phyloP scores from a whole-genome alignment of 1,140 invertebrate genomes.

The Drosophila melanogaster region Release_6_plus_ISO1_MT NT_037436.4:15695001-15695500 shows the following conservation, averaged over 20 bases:
- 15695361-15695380: slow-evolving; percentile 78
- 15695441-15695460: slow-evolving; percentile 68
- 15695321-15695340: slow-evolving; percentile 27
- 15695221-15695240: slow-evolving; percentile 48
- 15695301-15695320: slow-evolving; percentile 63
- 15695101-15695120: slow-evolving; percentile 39
- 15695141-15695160: slow-evolving; percentile 55
- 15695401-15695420: slow-evolving; percentile 63
- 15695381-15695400: slow-evolving; percentile 56
- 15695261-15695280: slow-evolving; percentile 32
- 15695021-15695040: slow-evolving; percentile 34
- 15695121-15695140: slow-evolving; percentile 61
- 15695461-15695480: slow-evolving; percentile 70
- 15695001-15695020: slow-evolving; percentile 66
- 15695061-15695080: slow-evolving; percentile 71
- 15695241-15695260: slow-evolving; percentile 1
- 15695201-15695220: background rate
- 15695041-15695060: slow-evolving; percentile 28
- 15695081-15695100: slow-evolving; percentile 67
- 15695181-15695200: too few relatives aligned
- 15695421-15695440: slow-evolving; percentile 47
- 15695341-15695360: slow-evolving; percentile 75
- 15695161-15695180: slow-evolving; percentile 32
- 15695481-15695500: slow-evolving; percentile 43
- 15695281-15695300: slow-evolving; percentile 78